phyloP scores from a whole-genome alignment of 2,888 invertebrate species.

The Antheraea yamamai region DNA sequence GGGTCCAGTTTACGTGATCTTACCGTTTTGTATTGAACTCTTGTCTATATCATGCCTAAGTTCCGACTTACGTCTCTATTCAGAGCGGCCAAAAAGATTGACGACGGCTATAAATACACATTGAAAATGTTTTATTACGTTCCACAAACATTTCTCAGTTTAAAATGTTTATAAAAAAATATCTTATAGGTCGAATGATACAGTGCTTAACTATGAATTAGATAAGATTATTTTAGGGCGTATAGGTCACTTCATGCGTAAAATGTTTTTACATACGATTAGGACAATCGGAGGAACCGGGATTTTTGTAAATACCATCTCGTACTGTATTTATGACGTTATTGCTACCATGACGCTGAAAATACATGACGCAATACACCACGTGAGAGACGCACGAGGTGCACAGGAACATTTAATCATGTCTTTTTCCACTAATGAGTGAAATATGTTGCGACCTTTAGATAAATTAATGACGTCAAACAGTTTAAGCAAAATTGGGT shows the following conservation, averaged over 20 bases:
- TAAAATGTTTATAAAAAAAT: background rate
- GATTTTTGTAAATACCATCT: background rate
- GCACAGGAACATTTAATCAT: background rate
- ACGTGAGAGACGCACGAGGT: background rate
- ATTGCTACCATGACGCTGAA: background rate
- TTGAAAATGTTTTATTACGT: background rate
- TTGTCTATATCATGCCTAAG: too few species aligned
- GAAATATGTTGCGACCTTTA: background rate
- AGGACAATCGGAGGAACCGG: background rate
- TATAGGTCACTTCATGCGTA: background rate
- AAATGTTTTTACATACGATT: background rate
- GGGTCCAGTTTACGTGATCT: too few species aligned
- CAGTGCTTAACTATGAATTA: background rate
- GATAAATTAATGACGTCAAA: slow-evolving; percentile 10
- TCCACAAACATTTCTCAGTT: background rate
- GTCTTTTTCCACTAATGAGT: background rate
- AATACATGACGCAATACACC: background rate
- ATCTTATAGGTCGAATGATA: background rate
- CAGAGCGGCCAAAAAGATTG: too few species aligned
- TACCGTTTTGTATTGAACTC: too few species aligned
- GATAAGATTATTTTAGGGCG: background rate
- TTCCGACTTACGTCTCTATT: too few species aligned
- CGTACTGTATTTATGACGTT: background rate
- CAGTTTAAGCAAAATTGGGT: slow-evolving; percentile 2
- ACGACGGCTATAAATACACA: too few species aligned